Evolutionary conservation across 1,140 invertebrate species (phyloP).

Genomic region (Mactra quadrangularis): DNA sequence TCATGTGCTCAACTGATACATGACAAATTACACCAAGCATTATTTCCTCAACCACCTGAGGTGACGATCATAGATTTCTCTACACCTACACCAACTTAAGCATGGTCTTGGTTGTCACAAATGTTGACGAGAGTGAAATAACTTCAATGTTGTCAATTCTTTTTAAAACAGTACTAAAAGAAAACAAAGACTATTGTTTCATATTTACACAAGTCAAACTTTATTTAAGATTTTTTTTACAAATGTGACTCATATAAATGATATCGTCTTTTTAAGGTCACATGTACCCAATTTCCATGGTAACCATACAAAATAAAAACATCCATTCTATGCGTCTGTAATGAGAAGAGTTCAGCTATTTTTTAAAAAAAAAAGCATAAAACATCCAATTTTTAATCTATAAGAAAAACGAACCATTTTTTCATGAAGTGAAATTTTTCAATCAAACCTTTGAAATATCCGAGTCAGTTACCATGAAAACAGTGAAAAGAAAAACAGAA

Average conservation of each 20-base stretch:
- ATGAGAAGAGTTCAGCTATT: neutral
- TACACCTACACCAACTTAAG: no score
- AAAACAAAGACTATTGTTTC: neutral
- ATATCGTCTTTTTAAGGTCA: constrained; percentile 7
- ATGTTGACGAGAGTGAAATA: no score
- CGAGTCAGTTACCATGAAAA: constrained; percentile 26
- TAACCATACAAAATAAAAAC: constrained; percentile 15
- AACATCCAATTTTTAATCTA: neutral
- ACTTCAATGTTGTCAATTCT: no score
- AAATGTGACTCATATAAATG: constrained; percentile 38
- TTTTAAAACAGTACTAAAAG: no score
- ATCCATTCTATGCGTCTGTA: constrained; percentile 45
- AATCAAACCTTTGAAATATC: neutral
- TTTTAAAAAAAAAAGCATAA: constrained; percentile 1
- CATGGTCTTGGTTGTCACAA: no score
- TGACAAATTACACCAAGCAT: no score
- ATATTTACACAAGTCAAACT: constrained; percentile 38
- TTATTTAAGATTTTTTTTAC: constrained; percentile 42
- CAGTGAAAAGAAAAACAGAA: constrained; percentile 12
- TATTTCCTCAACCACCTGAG: no score
- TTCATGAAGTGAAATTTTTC: constrained; percentile 36
- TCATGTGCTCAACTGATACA: no score
- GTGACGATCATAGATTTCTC: no score
- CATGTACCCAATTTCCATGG: constrained; percentile 18
- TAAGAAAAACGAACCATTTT: neutral